Conservation (phyloP, 2,113 vertebrate genomes). For the Otis tarda region DNA sequence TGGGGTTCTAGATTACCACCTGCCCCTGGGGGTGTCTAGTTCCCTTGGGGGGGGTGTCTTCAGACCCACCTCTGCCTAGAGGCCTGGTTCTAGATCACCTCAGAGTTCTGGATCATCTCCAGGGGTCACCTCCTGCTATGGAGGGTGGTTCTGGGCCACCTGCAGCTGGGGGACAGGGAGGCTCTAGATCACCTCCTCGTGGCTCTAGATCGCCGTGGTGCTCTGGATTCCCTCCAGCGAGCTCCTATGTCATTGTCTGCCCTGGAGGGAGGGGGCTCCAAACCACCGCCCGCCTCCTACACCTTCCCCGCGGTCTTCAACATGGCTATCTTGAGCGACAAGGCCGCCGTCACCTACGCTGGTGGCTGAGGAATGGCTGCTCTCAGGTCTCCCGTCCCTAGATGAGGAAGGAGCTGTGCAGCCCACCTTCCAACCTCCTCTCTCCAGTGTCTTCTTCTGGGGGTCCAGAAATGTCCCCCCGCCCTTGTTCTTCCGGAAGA, state of each 20-base stretch:
- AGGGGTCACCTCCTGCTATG: not conserved
- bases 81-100: not conserved
- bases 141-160: not conserved
- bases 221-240: not conserved
- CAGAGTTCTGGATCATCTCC: no score
- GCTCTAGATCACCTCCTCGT: not conserved
- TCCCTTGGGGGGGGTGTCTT: no score
- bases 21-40: not conserved
- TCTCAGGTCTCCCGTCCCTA: no score
- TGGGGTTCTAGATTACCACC: not conserved
- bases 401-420: not conserved
- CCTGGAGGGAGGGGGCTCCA: fast-evolving
- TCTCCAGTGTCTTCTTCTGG: not conserved
- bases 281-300: not conserved
- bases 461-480: not conserved
- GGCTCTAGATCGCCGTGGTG: not conserved
- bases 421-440: not conserved
- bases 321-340: fast-evolving
- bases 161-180: not conserved
- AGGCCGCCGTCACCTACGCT: fast-evolving
- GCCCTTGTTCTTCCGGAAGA: not conserved
- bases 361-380: fast-evolving
- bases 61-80: not conserved
- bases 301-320: fast-evolving
- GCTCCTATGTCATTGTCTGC: not conserved